phyloP scores from a whole-genome alignment of 37 sponge, comb jelly and placozoan species.

The Bolinopsis microptera region DNA sequence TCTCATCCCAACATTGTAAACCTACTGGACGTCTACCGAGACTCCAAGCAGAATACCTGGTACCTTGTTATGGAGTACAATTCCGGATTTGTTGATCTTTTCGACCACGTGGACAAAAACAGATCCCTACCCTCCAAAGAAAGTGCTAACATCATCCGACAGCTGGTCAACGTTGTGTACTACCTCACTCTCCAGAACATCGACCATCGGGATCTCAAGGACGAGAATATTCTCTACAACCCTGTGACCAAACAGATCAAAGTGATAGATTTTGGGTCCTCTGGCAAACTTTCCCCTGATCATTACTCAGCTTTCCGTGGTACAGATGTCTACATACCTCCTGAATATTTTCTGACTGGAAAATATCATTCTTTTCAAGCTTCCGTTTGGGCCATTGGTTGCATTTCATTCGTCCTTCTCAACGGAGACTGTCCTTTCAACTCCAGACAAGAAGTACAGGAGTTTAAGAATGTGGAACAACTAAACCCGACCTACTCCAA shows the following conservation, averaged over 20 bases:
- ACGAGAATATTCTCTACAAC: constrained; percentile 66
- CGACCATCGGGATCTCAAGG: constrained; percentile 55
- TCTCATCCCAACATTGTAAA: constrained; percentile 35
- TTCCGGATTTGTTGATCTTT: constrained; percentile 7
- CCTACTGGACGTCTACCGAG: constrained; percentile 31
- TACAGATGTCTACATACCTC: constrained; percentile 62
- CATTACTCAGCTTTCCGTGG: constrained; percentile 3
- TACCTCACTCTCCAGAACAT: constrained; percentile 35
- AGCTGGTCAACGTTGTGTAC: constrained; percentile 14
- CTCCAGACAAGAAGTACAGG: not conserved
- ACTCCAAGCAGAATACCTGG: not conserved
- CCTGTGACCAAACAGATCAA: constrained; percentile 50
- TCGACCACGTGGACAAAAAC: constrained; percentile 44
- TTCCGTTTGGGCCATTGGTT: constrained; percentile 46
- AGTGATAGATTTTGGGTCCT: constrained; percentile 40
- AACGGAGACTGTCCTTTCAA: constrained; percentile 48
- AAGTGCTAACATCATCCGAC: constrained; percentile 31
- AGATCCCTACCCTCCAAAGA: not conserved
- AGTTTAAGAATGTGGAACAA: not conserved
- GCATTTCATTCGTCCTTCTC: constrained; percentile 42
- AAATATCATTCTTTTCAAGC: constrained; percentile 1
- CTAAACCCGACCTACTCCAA: not conserved
- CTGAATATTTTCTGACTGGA: constrained; percentile 38
- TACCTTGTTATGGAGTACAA: constrained; percentile 63
- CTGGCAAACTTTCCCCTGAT: not conserved